These are phyloP conservation scores for Lanistes nyassanus DNA, from an alignment of 1,140 invertebrate genomes.

Conservation along the genomic window DNA sequence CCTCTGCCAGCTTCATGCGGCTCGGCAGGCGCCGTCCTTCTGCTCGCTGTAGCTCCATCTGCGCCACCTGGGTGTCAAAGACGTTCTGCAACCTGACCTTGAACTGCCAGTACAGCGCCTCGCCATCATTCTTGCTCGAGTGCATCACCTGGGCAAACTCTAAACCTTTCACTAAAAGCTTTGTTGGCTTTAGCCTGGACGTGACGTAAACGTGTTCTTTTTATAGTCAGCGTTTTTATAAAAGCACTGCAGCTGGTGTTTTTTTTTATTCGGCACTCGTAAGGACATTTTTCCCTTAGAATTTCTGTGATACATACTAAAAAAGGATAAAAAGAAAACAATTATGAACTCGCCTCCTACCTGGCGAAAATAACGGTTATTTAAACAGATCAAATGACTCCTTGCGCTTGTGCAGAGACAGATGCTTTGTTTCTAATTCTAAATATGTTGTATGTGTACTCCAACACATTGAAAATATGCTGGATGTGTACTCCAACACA, in stretches of 20 bases:
- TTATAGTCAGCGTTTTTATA: too few relatives aligned
- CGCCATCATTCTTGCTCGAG: conserved; percentile 92
- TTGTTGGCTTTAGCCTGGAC: too few relatives aligned
- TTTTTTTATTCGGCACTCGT: too few relatives aligned
- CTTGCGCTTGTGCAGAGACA: background rate
- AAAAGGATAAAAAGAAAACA: too few relatives aligned
- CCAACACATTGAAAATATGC: background rate
- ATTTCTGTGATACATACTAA: too few relatives aligned
- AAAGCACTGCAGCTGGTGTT: too few relatives aligned
- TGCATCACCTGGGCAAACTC: conserved; percentile 90
- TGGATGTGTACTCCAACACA: background rate
- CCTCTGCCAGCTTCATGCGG: background rate
- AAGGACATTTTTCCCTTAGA: too few relatives aligned
- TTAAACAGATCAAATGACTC: background rate
- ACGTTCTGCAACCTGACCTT: conserved; percentile 86
- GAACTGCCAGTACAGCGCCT: conserved; percentile 89
- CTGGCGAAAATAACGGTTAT: too few relatives aligned
- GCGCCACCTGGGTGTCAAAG: conserved; percentile 86
- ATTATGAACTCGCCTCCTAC: too few relatives aligned
- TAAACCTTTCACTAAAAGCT: too few relatives aligned
- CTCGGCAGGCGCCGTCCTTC: background rate
- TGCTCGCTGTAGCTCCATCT: conserved; percentile 80
- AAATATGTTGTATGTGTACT: background rate
- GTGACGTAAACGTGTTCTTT: too few relatives aligned
- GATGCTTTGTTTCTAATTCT: background rate